Conservation (phyloP, 2,888 invertebrate genomes). For the Agrotis clavis region DNA sequence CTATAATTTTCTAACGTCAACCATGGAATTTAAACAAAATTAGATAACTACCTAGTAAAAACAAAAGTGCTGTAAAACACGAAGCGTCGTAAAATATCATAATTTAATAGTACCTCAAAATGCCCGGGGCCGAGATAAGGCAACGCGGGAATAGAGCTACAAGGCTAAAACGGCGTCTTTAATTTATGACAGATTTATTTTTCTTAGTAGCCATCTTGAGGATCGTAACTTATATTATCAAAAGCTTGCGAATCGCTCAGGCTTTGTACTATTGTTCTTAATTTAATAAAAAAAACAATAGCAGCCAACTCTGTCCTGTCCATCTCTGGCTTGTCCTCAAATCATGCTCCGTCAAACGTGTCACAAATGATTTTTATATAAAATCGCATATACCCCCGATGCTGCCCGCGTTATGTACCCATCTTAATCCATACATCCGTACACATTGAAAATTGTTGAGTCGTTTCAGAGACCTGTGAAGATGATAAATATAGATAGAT, state of each 20-base stretch:
- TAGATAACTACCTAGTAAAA: slow-evolving; percentile 41
- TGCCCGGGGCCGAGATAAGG: slow-evolving; percentile 65
- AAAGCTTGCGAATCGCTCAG: too few species aligned
- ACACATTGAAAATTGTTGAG: too few species aligned
- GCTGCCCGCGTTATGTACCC: too few species aligned
- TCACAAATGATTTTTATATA: too few species aligned
- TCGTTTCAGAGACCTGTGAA: too few species aligned
- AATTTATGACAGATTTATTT: slow-evolving; percentile 49
- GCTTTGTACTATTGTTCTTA: too few species aligned
- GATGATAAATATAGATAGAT: neutral
- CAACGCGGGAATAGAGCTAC: slow-evolving; percentile 47
- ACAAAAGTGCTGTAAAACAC: slow-evolving; percentile 36
- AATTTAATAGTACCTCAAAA: slow-evolving; percentile 53
- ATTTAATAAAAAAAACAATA: too few species aligned
- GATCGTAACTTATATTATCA: neutral
- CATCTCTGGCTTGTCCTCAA: too few species aligned
- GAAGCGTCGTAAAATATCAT: slow-evolving; percentile 45
- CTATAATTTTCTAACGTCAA: neutral
- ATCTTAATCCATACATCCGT: too few species aligned
- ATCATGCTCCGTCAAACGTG: too few species aligned
- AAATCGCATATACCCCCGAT: too few species aligned
- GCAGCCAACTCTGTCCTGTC: too few species aligned
- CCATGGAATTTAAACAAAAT: slow-evolving; percentile 26
- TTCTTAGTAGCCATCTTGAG: slow-evolving; percentile 37
- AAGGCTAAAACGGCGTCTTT: slow-evolving; percentile 25